Percentiles rank a stretch among this genome's conserved stretches.
Conservation (phyloP, 2,113 vertebrate species). For the Megaleporinus macrocephalus region DNA sequence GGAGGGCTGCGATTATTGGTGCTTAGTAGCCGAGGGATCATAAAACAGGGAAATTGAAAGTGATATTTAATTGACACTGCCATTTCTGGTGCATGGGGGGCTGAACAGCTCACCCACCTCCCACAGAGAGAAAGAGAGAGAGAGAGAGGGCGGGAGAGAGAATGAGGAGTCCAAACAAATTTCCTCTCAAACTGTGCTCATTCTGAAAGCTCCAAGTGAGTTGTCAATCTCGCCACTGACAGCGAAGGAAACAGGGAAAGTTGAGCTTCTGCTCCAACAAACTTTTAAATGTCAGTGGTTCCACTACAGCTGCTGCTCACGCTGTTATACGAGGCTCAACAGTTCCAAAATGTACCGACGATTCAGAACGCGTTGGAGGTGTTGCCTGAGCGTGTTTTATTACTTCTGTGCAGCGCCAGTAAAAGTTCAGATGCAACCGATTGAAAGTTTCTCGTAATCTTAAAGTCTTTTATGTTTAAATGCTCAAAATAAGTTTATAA, state of each 20-base stretch:
- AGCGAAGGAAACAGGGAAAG: slow-evolving; percentile 64
- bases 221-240: slow-evolving; percentile 74
- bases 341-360: neutral
- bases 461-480: too few relatives aligned
- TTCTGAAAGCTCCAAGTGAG: slow-evolving; percentile 62
- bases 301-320: slow-evolving; percentile 26
- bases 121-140: slow-evolving; percentile 35
- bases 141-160: neutral
- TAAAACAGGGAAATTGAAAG: slow-evolving; percentile 90
- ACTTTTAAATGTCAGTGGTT: slow-evolving; percentile 52
- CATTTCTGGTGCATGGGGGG: slow-evolving; percentile 74
- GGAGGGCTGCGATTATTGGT: slow-evolving; percentile 86
- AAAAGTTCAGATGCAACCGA: too few relatives aligned
- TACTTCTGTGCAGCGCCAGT: too few relatives aligned
- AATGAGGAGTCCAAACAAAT: slow-evolving; percentile 64
- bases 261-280: slow-evolving; percentile 47
- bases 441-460: too few relatives aligned
- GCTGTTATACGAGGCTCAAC: slow-evolving; percentile 9
- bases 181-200: slow-evolving; percentile 68
- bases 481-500: too few relatives aligned
- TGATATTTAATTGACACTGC: slow-evolving; percentile 89
- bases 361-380: neutral
- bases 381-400: neutral
- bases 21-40: slow-evolving; percentile 84
- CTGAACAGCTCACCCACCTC: slow-evolving; percentile 57